A percentile compares a stretch with the other conserved stretches of the same genome.
phyloP scores from a whole-genome alignment of 2,113 vertebrate species.

The Eudorcas thomsonii region DNA sequence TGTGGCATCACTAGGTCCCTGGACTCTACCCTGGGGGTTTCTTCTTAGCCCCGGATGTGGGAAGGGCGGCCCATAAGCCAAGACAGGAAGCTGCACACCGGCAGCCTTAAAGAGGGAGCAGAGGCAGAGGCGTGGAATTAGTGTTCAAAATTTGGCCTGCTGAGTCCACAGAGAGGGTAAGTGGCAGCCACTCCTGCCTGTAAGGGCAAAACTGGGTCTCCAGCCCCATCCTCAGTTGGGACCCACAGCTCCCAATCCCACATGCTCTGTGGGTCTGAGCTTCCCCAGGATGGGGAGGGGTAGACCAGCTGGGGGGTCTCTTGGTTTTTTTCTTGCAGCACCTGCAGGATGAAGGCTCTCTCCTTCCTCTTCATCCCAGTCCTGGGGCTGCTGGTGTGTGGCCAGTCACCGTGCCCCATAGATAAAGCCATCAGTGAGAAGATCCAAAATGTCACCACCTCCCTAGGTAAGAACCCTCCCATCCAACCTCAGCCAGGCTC shows the following conservation, averaged over 20 bases:
- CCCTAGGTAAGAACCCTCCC: background rate
- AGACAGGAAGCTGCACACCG: background rate
- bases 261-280: background rate
- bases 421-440: constrained; percentile 36
- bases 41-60: constrained; percentile 36
- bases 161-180: background rate
- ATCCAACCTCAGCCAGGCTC: background rate
- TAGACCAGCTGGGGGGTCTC: background rate
- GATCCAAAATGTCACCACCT: background rate
- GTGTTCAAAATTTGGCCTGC: background rate
- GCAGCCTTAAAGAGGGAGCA: background rate
- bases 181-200: background rate
- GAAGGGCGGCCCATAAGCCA: background rate
- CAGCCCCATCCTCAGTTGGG: accelerated
- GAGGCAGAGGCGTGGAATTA: accelerated
- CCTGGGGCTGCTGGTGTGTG: background rate
- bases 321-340: background rate
- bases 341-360: background rate
- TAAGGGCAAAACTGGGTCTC: background rate
- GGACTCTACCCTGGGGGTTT: background rate
- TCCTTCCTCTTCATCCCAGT: background rate
- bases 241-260: background rate
- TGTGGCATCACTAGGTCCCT: background rate
- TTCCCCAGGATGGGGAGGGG: background rate
- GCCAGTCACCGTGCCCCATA: background rate